These are phyloP conservation scores for Agonopterix subpropinquella DNA, from an alignment of 2,888 invertebrate genomes.

Conservation along the genomic window DNA sequence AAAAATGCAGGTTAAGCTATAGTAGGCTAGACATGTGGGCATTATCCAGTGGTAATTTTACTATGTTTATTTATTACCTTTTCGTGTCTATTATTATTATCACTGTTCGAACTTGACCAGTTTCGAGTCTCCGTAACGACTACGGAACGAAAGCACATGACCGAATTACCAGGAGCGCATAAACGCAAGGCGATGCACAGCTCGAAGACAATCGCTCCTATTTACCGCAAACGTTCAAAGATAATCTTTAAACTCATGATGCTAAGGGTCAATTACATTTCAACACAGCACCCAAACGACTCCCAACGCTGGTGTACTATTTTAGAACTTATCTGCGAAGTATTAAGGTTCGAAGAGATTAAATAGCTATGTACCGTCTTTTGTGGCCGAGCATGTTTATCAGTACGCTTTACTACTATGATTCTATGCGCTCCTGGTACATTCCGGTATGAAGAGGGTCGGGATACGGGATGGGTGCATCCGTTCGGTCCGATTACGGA, in stretches of 20 bases:
- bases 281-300: too few relatives aligned
- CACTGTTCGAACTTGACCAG: background rate
- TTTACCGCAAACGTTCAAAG: background rate
- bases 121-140: slow-evolving; percentile 14
- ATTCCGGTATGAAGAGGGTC: slow-evolving; percentile 32
- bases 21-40: too few relatives aligned
- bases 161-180: slow-evolving; percentile 33
- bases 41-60: too few relatives aligned
- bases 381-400: too few relatives aligned
- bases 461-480: slow-evolving; percentile 34
- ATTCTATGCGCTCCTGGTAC: slow-evolving; percentile 36
- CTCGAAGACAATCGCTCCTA: background rate
- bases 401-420: background rate
- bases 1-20: too few relatives aligned
- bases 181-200: slow-evolving; percentile 4
- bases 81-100: background rate
- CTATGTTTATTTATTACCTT: too few relatives aligned
- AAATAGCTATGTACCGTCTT: too few relatives aligned
- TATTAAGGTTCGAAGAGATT: too few relatives aligned
- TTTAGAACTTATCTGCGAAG: too few relatives aligned
- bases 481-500: slow-evolving; percentile 14
- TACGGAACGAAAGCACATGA: slow-evolving; percentile 43
- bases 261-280: slow-evolving; percentile 11
- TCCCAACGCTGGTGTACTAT: too few relatives aligned
- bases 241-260: slow-evolving; percentile 2